Conservation (phyloP, 2,888 invertebrate species). For the Ecdyonurus torrentis region DNA sequence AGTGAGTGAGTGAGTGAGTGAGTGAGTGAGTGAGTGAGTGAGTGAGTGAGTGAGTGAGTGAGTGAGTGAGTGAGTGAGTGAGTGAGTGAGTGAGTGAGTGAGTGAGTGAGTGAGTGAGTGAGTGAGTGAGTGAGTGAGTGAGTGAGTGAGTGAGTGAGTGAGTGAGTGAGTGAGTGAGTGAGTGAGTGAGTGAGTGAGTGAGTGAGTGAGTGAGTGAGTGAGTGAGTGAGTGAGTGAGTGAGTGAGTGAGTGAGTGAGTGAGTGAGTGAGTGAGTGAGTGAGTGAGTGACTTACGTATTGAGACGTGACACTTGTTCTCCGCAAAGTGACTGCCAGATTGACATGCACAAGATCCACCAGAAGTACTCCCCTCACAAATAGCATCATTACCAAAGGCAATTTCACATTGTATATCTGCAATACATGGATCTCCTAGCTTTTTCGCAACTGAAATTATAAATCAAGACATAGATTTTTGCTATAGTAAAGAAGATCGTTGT, state of each 20-base stretch:
- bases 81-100: neutral
- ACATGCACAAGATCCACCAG: conserved; percentile 21
- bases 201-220: neutral
- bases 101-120: neutral
- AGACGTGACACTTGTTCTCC: conserved; percentile 24
- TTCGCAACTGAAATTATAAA: conserved; percentile 23
- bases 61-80: neutral
- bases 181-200: neutral
- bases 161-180: neutral
- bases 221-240: neutral
- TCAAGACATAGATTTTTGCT: conserved; percentile 8
- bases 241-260: neutral
- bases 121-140: neutral
- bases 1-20: neutral
- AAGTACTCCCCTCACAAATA: conserved; percentile 19
- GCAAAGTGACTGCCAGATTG: conserved; percentile 22
- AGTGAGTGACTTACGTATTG: conserved; percentile 21
- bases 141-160: neutral
- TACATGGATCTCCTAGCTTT: conserved; percentile 23
- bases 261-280: neutral
- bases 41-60: neutral
- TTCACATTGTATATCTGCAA: conserved; percentile 23
- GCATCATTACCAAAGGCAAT: conserved; percentile 24
- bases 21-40: neutral
- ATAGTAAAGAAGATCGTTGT: neutral